These are phyloP conservation scores for Sinocyclocheilus grahami DNA, from an alignment of 2,113 vertebrate species.

Conservation along the genomic window DNA sequence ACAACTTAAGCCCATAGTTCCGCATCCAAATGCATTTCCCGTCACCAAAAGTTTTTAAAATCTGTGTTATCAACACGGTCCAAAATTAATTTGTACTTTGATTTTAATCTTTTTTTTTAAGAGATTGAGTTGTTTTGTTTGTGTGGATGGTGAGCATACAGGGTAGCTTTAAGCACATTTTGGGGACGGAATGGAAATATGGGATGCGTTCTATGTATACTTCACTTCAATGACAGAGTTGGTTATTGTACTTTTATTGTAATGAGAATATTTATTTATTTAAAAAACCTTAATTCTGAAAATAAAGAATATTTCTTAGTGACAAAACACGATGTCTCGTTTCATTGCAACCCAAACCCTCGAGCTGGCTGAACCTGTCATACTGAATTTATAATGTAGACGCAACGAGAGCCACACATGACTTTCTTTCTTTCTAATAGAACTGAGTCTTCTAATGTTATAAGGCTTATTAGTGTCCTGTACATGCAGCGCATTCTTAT, in stretches of 20 bases:
- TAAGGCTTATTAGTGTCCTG: neutral
- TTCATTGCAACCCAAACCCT: slow-evolving; percentile 11
- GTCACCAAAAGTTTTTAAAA: slow-evolving; percentile 53
- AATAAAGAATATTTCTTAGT: slow-evolving; percentile 81
- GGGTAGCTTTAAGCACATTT: slow-evolving; percentile 62
- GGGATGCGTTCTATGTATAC: slow-evolving; percentile 39
- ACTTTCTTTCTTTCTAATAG: neutral
- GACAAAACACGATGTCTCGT: slow-evolving; percentile 39
- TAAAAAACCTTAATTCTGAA: slow-evolving; percentile 80
- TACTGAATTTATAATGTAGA: too few species aligned
- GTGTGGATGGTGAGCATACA: slow-evolving; percentile 59
- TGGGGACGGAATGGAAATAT: slow-evolving; percentile 61
- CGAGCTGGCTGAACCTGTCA: too few species aligned
- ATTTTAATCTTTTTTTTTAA: slow-evolving; percentile 41
- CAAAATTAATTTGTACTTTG: slow-evolving; percentile 63
- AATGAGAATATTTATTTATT: slow-evolving; percentile 99
- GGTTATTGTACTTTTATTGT: slow-evolving; percentile 80
- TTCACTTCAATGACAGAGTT: slow-evolving; percentile 51
- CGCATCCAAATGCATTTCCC: slow-evolving; percentile 60
- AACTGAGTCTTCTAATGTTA: neutral
- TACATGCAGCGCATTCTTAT: too few species aligned
- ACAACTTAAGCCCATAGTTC: slow-evolving; percentile 65
- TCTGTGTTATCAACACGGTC: slow-evolving; percentile 62
- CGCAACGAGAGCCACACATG: neutral
- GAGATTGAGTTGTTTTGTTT: slow-evolving; percentile 63